Conservation (phyloP, 2,113 vertebrate genomes). For the Psettodes erumei region DNA sequence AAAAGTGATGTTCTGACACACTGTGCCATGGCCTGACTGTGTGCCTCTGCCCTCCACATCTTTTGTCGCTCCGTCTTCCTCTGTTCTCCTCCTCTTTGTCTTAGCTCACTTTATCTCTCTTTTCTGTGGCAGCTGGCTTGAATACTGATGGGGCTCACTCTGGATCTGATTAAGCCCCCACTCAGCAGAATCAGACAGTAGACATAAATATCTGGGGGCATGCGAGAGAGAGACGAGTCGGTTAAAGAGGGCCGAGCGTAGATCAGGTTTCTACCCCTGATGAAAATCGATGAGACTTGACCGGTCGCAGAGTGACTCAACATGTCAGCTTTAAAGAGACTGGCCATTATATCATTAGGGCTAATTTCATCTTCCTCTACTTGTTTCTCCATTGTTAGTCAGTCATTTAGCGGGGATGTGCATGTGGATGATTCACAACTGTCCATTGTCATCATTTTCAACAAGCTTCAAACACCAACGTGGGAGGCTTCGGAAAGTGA, state of each 20-base stretch:
- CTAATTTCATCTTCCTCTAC: slow-evolving; percentile 77
- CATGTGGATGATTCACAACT: slow-evolving; percentile 71
- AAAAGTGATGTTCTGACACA: slow-evolving; percentile 2
- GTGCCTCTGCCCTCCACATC: slow-evolving; percentile 16
- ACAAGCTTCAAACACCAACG: slow-evolving; percentile 44
- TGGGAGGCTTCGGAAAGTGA: slow-evolving; percentile 26
- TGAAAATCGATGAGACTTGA: slow-evolving; percentile 80
- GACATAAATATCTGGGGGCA: slow-evolving; percentile 82
- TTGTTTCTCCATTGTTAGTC: slow-evolving; percentile 75
- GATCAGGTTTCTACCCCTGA: slow-evolving; percentile 79
- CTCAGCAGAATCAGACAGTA: slow-evolving; percentile 79
- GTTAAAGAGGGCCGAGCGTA: slow-evolving; percentile 62
- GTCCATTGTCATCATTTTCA: slow-evolving; percentile 74
- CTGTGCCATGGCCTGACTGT: slow-evolving; percentile 8
- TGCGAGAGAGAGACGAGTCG: slow-evolving; percentile 62
- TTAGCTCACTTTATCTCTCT: slow-evolving; percentile 59
- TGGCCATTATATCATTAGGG: slow-evolving; percentile 80
- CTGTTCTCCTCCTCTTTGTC: slow-evolving; percentile 38
- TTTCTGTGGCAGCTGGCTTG: slow-evolving; percentile 70
- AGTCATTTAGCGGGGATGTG: slow-evolving; percentile 66
- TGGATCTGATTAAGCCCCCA: slow-evolving; percentile 79
- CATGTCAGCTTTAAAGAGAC: slow-evolving; percentile 78
- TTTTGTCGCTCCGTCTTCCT: slow-evolving; percentile 32
- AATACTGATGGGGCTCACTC: slow-evolving; percentile 74
- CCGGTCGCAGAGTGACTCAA: slow-evolving; percentile 79